Conservation (phyloP, 2,113 vertebrate species). For the Microcebus tavaratra region DNA sequence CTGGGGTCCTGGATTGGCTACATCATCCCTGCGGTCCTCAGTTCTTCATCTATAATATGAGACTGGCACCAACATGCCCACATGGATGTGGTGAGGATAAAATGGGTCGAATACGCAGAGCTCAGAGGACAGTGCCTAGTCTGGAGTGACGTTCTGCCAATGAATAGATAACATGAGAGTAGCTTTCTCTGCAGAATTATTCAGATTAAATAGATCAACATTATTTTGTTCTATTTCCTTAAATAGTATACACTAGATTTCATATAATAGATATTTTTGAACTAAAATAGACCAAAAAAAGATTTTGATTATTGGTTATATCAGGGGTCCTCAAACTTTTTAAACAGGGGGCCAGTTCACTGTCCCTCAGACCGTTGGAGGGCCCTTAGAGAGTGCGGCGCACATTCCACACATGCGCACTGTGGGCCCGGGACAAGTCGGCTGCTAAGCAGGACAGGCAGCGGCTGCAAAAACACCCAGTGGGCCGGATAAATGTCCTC, state of each 20-base stretch:
- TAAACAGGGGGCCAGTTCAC: too few species aligned
- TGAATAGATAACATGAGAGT: neutral
- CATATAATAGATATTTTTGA: conserved; percentile 39
- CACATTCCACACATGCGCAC: too few species aligned
- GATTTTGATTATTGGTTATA: neutral
- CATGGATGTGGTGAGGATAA: neutral
- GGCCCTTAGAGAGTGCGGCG: too few species aligned
- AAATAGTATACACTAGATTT: neutral
- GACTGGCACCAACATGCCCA: neutral
- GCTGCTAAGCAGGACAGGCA: too few species aligned
- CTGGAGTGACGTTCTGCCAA: neutral
- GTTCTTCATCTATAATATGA: neutral
- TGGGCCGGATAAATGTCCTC: too few species aligned
- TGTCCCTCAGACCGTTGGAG: too few species aligned
- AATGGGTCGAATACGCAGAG: neutral
- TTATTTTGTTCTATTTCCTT: conserved; percentile 29
- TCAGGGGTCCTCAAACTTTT: too few species aligned
- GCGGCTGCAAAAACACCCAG: too few species aligned
- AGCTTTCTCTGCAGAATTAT: neutral
- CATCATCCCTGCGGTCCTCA: neutral
- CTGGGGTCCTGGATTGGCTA: neutral
- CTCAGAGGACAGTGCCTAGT: neutral
- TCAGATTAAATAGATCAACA: neutral
- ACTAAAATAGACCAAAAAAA: conserved; percentile 10
- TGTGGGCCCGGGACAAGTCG: too few species aligned